Base-by-base conservation (phyloP, 2,888 invertebrate genomes). In the Drosophila planitibia region DNA sequence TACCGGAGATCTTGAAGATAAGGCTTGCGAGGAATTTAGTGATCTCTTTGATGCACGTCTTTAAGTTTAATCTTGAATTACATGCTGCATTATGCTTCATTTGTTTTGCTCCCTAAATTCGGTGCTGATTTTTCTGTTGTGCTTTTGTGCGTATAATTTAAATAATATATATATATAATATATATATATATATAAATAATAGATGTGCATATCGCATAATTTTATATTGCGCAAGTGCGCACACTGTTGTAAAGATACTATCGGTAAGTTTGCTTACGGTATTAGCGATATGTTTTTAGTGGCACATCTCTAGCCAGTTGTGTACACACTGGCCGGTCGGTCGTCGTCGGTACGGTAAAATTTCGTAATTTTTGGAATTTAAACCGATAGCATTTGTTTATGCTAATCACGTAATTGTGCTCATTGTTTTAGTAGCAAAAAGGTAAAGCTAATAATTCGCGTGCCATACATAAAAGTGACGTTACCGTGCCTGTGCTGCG, bases 241-340 rank as follows among this genome's bases (percentile, higher is more conserved):
- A 75, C 72, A 77, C 32, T 71, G 32, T 0, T 10, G 19, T 3
- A 7, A 41, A 5, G 3, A 7, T 1, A 19, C 9, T 16, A 60
- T 68, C 67, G 69, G 12, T 39, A 49, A 16, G 0, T 47, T 25
- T 55, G 5, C 4, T 25, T 32, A 35, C 47, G 39, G 54, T 32
- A 49, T 49, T 44, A 6, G 25, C 9, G 47, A 19, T 2, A 10
- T 14, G 1, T 33, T 10, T 7, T 12, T n/a, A 28, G 57, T 16
- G n/a, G 14, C 19, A 32, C 47, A 58, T n/a, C 30, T 10, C 52
- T 63, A 55, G 2, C 5, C n/a, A 71, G 75, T 65, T 76, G 51
- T 79, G 79, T 72, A 76, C 69, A 79, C 79, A 79, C 79, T 79
- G 79, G 66, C 72, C 80, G 80, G 61, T 72, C 57, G 73, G 81